phyloP scores from a whole-genome alignment of 2,797 vertebrate species.

The Epinephelus awoara region DNA sequence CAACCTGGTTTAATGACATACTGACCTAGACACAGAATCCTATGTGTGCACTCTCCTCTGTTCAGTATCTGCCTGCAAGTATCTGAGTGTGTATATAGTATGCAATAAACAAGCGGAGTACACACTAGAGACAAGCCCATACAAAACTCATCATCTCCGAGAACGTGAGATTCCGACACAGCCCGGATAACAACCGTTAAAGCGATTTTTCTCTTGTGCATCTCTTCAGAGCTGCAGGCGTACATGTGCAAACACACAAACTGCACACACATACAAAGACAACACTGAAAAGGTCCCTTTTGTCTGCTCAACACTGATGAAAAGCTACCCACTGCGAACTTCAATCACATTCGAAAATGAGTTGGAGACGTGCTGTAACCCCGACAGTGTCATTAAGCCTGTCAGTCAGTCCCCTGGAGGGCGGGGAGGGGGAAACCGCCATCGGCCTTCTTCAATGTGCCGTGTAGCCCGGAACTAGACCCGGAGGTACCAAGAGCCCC shows the following conservation, averaged over 20 bases:
- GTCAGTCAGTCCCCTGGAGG: conserved; percentile 77
- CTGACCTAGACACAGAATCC: conserved; percentile 51
- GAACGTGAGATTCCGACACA: conserved; percentile 61
- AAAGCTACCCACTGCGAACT: conserved; percentile 85
- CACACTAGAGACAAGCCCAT: conserved; percentile 67
- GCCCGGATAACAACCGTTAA: conserved; percentile 66
- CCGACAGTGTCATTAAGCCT: conserved; percentile 82
- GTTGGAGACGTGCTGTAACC: conserved; percentile 76
- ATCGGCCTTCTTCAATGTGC: conserved; percentile 55
- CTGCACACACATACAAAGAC: conserved; percentile 67
- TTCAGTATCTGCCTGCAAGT: conserved; percentile 38
- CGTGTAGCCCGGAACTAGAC: conserved; percentile 59
- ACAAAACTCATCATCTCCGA: conserved; percentile 72
- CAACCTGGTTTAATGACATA: conserved; percentile 56
- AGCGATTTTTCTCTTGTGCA: conserved; percentile 65
- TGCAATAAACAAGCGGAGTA: conserved; percentile 70
- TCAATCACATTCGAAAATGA: conserved; percentile 84
- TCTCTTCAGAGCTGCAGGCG: conserved; percentile 53
- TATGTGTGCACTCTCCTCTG: conserved; percentile 30
- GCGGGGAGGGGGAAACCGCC: conserved; percentile 54
- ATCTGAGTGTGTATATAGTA: conserved; percentile 24
- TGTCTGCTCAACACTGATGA: conserved; percentile 84
- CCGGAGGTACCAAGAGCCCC: conserved; percentile 59
- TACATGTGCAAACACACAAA: conserved; percentile 61
- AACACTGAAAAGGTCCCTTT: conserved; percentile 77